Evolutionary conservation across 2,888 invertebrate species (phyloP), one percentile per base, ranked within the genome.

Genomic region (Syritta pipiens): DNA sequence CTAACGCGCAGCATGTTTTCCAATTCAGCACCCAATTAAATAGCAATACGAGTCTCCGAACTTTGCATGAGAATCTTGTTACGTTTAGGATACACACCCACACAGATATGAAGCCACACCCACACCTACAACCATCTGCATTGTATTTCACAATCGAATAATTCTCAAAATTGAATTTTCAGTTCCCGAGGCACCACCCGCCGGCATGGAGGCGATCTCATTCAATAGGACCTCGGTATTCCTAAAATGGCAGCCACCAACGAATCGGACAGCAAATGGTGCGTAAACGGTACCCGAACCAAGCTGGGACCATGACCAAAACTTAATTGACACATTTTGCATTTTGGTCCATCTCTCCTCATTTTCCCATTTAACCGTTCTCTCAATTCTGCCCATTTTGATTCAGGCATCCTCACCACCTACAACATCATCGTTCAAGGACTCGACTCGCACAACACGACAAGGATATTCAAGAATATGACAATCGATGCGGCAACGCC

Each of bases 151-250:
- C 84, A 79, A 68, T 79, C 74, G 74, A 79, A 74, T 79, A 74
- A 79, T 68, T 79, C 30, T 62, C 44, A 68, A 74, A 79, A 74
- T 79, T 74, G 67, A 79, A 68, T 79, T 79, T 74, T 28, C 87
- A 94, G 96, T 94, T 67, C 97, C 97, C 5, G 93, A 93, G 69
- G 93, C 94, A 60, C 92, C 96, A n/a, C 97, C 97, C 14, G 91
- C 92, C 67, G 92, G 94, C 85, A 93, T 97, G 87, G 94, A 95
- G 87, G 94, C 96, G 83, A 92, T 94, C 81, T 93, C 96, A 84
- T 91, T 95, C 81, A 96, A 96, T 88, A 91, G 94, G 55, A 94
- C 95, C 81, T 92, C 95, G 57, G 93, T 95, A 77, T 93, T 92
- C 88, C 89, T 96, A 84, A 94, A 95, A 89, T 97, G 97, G 97